Evolutionary conservation across 2,797 vertebrate species (phyloP).

Genomic region (Parauchenoglanis punctatus): DNA sequence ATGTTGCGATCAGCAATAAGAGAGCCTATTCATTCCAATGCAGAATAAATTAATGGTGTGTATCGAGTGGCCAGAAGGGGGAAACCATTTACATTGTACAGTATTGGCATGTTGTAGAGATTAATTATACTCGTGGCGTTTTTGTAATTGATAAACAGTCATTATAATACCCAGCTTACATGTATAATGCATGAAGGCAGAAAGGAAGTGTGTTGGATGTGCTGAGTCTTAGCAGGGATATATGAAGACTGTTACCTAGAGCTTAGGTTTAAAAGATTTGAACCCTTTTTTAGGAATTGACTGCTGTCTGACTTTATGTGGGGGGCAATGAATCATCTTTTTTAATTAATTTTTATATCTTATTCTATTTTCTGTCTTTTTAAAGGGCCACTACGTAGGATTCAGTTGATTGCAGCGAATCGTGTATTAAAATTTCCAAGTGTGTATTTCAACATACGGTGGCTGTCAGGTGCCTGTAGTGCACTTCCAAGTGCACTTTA

Average conservation of each 20-base stretch:
- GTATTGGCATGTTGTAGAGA: constrained; percentile 77
- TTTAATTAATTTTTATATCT: not conserved
- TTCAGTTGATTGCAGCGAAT: no score
- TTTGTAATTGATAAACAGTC: constrained; percentile 76
- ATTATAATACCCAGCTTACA: constrained; percentile 73
- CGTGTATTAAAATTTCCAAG: no score
- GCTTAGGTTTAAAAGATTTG: not conserved
- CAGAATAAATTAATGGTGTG: constrained; percentile 71
- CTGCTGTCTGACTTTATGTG: not conserved
- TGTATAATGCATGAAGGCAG: constrained; percentile 74
- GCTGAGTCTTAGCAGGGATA: constrained; percentile 42
- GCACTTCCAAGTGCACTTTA: no score
- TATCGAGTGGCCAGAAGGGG: constrained; percentile 67
- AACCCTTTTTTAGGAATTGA: not conserved
- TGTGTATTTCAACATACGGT: no score
- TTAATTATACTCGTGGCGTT: constrained; percentile 71
- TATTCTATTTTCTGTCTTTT: not conserved
- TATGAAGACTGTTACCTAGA: not conserved
- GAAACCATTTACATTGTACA: constrained; percentile 68
- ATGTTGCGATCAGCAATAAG: constrained; percentile 68
- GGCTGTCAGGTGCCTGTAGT: no score
- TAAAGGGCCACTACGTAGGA: no score
- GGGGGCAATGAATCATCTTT: no score
- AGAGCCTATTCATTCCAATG: constrained; percentile 65
- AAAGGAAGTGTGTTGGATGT: constrained; percentile 64